Evolutionary conservation across 2,888 invertebrate species (phyloP).

Genomic region (Quadroppia sp.): DNA sequence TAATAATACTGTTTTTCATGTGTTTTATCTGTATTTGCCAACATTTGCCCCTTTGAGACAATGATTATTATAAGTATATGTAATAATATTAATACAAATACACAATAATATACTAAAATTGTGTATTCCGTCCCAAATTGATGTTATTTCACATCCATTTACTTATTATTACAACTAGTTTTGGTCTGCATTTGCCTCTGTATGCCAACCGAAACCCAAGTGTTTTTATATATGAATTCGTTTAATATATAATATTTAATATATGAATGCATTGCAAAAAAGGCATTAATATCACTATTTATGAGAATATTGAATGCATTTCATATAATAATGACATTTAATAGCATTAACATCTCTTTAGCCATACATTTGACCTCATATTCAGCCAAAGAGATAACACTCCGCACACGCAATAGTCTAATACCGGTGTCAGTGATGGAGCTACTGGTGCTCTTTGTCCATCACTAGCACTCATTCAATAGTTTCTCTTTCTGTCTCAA

Average conservation of each 20-base stretch:
- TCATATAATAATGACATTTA: slow-evolving; percentile 1
- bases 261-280: too few species aligned
- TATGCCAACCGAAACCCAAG: too few species aligned
- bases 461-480: too few species aligned
- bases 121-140: slow-evolving; percentile 22
- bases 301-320: not conserved
- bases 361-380: slow-evolving; percentile 28
- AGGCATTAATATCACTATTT: not conserved
- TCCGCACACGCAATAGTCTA: not conserved
- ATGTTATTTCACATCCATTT: slow-evolving; percentile 22
- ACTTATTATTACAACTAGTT: not conserved
- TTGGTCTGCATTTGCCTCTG: not conserved
- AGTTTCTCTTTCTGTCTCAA: too few species aligned
- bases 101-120: slow-evolving; percentile 27
- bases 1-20: not conserved
- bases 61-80: slow-evolving; percentile 19
- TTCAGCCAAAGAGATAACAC: not conserved
- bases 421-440: not conserved
- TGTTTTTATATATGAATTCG: too few species aligned
- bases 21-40: not conserved
- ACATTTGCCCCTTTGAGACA: slow-evolving; percentile 14
- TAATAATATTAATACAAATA: slow-evolving; percentile 26
- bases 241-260: too few species aligned
- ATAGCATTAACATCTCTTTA: slow-evolving; percentile 27
- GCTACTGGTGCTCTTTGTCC: too few species aligned